A percentile compares a stretch with the other conserved stretches of the same genome.
Evolutionary conservation across 2,797 vertebrate species (phyloP).

Genomic region (Arctocebus calabarensis): DNA sequence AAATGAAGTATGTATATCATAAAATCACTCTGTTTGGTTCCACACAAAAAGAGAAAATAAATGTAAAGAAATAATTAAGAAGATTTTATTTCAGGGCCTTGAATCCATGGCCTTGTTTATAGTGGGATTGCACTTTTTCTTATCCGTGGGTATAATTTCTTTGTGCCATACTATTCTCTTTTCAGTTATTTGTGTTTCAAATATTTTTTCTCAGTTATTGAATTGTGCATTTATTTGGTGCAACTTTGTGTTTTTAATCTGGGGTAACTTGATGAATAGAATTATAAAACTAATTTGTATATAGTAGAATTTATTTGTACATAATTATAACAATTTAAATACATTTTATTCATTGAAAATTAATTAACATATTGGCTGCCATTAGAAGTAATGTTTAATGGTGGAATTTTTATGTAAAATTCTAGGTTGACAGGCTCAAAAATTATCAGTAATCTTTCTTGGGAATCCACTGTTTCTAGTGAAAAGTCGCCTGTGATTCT

Average conservation of each 20-base stretch:
- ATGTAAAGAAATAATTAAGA: neutral
- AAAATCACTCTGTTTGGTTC: neutral
- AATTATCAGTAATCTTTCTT: neutral
- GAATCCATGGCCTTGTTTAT: neutral
- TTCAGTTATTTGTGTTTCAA: neutral
- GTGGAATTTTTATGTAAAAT: neutral
- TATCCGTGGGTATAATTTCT: neutral
- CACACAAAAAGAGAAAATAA: neutral
- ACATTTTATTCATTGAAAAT: neutral
- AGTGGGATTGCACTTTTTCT: neutral
- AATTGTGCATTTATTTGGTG: neutral
- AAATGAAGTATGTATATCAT: neutral
- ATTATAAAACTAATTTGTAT: neutral
- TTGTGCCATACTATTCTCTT: neutral
- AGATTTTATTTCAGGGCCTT: neutral
- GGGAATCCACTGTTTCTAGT: neutral
- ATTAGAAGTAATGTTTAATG: neutral
- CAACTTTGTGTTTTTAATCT: neutral
- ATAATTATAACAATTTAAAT: neutral
- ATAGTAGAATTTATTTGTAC: too few species aligned
- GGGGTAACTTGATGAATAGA: neutral
- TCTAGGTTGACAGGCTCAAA: neutral
- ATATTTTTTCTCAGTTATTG: neutral
- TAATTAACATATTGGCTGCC: neutral
- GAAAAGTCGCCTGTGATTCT: neutral